Evolutionary conservation across 2,113 vertebrate genomes (phyloP).

Genomic region (Salvelinus fontinalis): DNA sequence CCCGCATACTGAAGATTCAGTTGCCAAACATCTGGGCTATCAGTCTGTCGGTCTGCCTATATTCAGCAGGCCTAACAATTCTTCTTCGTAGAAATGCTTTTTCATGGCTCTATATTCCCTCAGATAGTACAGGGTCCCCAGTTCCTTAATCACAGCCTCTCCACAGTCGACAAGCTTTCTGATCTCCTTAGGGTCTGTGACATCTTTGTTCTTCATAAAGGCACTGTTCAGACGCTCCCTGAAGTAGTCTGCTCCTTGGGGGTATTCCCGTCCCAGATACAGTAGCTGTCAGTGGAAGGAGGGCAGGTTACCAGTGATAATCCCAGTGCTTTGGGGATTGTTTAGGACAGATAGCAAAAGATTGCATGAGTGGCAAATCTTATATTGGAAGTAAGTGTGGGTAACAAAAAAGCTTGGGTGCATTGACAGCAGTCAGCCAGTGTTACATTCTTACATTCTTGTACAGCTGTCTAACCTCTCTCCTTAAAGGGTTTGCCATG

Average conservation of each 20-base stretch:
- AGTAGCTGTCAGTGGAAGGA: constrained; percentile 78
- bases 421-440: too few relatives aligned
- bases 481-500: constrained; percentile 66
- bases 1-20: too few relatives aligned
- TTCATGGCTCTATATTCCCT: constrained; percentile 94
- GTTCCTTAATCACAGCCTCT: constrained; percentile 90
- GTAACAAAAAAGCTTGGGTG: background rate
- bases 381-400: background rate
- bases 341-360: too few relatives aligned
- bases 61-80: too few relatives aligned
- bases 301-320: background rate
- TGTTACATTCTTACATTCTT: constrained; percentile 81
- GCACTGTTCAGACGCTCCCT: constrained; percentile 85
- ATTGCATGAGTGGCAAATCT: too few relatives aligned
- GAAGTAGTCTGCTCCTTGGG: constrained; percentile 58
- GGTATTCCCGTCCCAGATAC: constrained; percentile 91
- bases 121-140: constrained; percentile 91
- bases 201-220: constrained; percentile 93
- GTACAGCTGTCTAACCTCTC: constrained; percentile 86
- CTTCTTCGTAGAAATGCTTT: constrained; percentile 83
- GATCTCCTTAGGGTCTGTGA: constrained; percentile 60
- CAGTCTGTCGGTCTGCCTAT: too few relatives aligned
- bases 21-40: too few relatives aligned
- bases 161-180: constrained; percentile 83
- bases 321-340: too few relatives aligned